A percentile compares a stretch with the other conserved stretches of the same genome.
phyloP scores from a whole-genome alignment of 2,797 vertebrate species.

The Danio choprae region DNA sequence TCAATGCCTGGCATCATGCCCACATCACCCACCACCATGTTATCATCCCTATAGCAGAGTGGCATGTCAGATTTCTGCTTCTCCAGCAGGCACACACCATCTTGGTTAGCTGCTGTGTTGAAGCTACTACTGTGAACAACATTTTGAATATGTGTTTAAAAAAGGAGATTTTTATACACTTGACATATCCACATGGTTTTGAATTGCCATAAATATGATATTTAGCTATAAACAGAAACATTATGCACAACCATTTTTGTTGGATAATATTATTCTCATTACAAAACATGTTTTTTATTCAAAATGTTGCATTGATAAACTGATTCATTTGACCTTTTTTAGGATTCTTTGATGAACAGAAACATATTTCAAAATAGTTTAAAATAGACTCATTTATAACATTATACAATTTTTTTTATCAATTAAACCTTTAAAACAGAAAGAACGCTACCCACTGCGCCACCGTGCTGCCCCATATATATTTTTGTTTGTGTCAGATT shows the following conservation, averaged over 20 bases:
- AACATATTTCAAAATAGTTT: no score
- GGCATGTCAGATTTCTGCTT: conserved; percentile 23
- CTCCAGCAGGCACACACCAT: conserved; percentile 4
- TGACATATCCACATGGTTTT: background rate
- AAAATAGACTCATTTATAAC: no score
- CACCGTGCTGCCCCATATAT: no score
- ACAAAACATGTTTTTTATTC: background rate
- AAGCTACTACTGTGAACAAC: conserved; percentile 16
- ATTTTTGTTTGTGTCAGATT: no score
- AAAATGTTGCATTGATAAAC: background rate
- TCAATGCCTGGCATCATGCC: conserved; percentile 45
- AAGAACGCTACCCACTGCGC: no score
- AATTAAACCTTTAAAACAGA: no score
- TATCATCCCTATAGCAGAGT: conserved; percentile 34
- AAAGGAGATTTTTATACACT: background rate
- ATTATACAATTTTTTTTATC: no score
- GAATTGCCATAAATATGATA: background rate
- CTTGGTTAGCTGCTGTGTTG: conserved; percentile 14
- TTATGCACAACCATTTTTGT: background rate
- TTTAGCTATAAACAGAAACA: background rate
- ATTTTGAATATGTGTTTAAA: background rate
- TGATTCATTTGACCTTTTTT: no score
- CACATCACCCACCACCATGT: conserved; percentile 33
- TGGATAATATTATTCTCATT: background rate
- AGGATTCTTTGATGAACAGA: background rate